phyloP scores from a whole-genome alignment of 2,888 invertebrate species.

The Drosophila quasianomalipes region DNA sequence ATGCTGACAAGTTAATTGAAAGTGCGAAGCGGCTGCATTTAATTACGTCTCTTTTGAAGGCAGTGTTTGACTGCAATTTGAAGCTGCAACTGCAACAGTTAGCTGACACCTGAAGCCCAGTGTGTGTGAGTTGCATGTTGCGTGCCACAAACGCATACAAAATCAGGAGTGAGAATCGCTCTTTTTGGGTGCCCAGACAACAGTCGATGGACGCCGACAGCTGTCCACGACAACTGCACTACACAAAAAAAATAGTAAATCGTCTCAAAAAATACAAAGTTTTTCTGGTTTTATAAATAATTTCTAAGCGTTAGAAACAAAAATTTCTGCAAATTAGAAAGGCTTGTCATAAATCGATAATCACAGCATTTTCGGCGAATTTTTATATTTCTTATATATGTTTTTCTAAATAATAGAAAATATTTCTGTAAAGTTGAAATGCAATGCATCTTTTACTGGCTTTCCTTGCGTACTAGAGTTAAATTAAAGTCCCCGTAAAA shows the following conservation, averaged over 20 bases:
- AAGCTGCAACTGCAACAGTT: constrained; percentile 29
- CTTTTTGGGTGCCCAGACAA: constrained; percentile 19
- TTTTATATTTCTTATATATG: not conserved
- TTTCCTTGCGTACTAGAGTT: too few species aligned
- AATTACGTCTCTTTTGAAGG: constrained; percentile 46
- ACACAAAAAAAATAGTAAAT: not conserved
- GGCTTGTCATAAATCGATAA: not conserved
- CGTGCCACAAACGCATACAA: not conserved
- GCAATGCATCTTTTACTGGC: too few species aligned
- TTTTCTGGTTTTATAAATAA: not conserved
- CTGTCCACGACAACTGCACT: constrained; percentile 21
- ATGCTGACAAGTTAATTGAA: constrained; percentile 51
- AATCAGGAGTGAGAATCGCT: constrained; percentile 3
- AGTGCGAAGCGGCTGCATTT: constrained; percentile 29
- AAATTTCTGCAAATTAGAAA: not conserved
- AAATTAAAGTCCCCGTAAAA: too few species aligned
- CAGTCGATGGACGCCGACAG: constrained; percentile 18
- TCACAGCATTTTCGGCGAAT: not conserved
- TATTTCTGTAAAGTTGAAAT: not conserved
- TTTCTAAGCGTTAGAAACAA: not conserved
- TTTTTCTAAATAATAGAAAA: not conserved
- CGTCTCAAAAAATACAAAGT: not conserved
- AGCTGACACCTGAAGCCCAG: constrained; percentile 8
- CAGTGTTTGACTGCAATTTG: constrained; percentile 21
- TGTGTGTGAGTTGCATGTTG: not conserved